Percentiles rank a stretch among this genome's conserved stretches.
These are phyloP conservation scores for Drosophila burlai DNA, from an alignment of 1,140 invertebrate species.

Conservation along the genomic window DNA sequence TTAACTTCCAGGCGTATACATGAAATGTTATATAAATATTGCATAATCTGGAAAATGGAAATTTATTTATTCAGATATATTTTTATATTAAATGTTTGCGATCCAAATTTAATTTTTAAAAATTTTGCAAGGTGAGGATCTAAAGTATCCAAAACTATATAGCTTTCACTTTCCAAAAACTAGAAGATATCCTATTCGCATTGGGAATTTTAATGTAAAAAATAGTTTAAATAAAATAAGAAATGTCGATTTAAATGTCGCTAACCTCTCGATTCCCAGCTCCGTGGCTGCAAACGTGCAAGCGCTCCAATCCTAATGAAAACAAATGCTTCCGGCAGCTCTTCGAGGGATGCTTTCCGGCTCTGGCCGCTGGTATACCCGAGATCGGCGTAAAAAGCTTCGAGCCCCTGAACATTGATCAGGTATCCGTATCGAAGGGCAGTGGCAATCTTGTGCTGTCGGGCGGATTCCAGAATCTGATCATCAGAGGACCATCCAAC, in stretches of 20 bases:
- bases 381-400: slow-evolving; percentile 86
- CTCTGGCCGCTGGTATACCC: slow-evolving; percentile 85
- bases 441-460: slow-evolving; percentile 85
- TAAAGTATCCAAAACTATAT: neutral
- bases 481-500: slow-evolving; percentile 86
- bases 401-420: slow-evolving; percentile 86
- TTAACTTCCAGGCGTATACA: no score
- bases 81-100: neutral
- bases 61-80: neutral
- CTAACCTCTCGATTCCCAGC: slow-evolving; percentile 45
- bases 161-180: neutral
- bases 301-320: slow-evolving; percentile 79
- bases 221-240: neutral
- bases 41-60: no score
- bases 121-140: no score
- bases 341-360: slow-evolving; percentile 79
- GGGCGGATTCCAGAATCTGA: slow-evolving; percentile 85
- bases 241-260: neutral
- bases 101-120: no score
- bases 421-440: slow-evolving; percentile 85
- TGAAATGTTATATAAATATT: no score
- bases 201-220: neutral
- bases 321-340: slow-evolving; percentile 79
- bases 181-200: no score
- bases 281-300: slow-evolving; percentile 77